A percentile compares a stretch with the other conserved stretches of the same genome.
These are phyloP conservation scores for Phytoseiulus persimilis DNA, from an alignment of 2,888 invertebrate species.

Conservation along the genomic window DNA sequence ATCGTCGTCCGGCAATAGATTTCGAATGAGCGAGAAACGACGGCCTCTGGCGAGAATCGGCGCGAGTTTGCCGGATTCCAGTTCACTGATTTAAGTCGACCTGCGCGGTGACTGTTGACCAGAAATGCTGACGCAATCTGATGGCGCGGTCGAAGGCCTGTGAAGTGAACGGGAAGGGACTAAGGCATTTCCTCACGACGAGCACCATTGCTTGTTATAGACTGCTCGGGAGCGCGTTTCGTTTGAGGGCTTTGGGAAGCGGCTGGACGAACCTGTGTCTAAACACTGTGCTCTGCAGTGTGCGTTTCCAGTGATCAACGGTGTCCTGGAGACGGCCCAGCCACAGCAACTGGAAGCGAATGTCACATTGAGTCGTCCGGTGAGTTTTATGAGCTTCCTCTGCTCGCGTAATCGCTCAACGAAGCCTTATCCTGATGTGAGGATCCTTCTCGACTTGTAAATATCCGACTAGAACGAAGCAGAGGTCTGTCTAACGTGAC, in stretches of 20 bases:
- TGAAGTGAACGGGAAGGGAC: neutral
- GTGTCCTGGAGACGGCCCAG: slow-evolving; percentile 53
- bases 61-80: slow-evolving; percentile 26
- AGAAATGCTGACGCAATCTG: slow-evolving; percentile 34
- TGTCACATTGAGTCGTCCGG: neutral
- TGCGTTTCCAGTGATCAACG: slow-evolving; percentile 54
- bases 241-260: no score
- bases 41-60: slow-evolving; percentile 22
- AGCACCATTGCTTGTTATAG: no score
- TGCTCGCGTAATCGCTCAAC: neutral
- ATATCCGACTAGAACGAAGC: neutral
- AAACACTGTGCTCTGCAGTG: slow-evolving; percentile 52
- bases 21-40: slow-evolving; percentile 31
- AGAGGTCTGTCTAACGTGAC: neutral
- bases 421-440: neutral
- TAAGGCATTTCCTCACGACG: no score
- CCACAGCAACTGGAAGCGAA: slow-evolving; percentile 49
- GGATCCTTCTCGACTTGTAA: neutral
- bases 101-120: slow-evolving; percentile 19
- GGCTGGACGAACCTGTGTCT: slow-evolving; percentile 5
- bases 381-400: neutral
- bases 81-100: slow-evolving; percentile 38
- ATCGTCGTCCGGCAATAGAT: slow-evolving; percentile 14
- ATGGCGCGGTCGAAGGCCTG: slow-evolving; percentile 36
- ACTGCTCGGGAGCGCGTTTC: no score